A percentile compares a stretch with the other conserved stretches of the same genome.
phyloP scores from a whole-genome alignment of 1,140 invertebrate genomes.

The Trinorchestia longiramus region DNA sequence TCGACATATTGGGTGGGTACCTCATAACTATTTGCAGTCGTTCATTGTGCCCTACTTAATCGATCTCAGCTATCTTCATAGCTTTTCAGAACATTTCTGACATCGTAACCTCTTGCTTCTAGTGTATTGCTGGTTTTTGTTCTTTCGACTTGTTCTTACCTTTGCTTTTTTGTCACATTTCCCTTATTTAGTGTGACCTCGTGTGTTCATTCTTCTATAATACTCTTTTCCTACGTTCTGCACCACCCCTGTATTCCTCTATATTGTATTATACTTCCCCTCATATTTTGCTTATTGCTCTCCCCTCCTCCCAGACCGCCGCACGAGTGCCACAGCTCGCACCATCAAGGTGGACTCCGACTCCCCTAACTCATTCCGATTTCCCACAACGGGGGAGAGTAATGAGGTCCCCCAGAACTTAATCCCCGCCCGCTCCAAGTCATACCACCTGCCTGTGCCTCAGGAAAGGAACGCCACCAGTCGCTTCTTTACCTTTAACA shows the following conservation, averaged over 20 bases:
- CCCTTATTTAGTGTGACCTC: too few relatives aligned
- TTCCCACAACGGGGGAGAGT: background rate
- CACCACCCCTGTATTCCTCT: too few relatives aligned
- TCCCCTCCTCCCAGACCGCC: background rate
- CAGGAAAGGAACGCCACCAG: constrained; percentile 50
- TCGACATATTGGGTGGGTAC: background rate
- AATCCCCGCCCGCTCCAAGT: background rate
- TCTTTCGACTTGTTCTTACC: background rate
- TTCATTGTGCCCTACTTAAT: too few relatives aligned
- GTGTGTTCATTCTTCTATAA: too few relatives aligned
- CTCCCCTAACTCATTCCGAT: constrained; percentile 21
- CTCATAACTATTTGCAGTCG: background rate
- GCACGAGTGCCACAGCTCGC: constrained; percentile 41
- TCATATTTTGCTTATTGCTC: background rate
- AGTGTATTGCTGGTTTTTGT: too few relatives aligned
- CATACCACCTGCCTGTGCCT: background rate
- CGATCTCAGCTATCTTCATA: too few relatives aligned
- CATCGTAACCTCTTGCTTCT: too few relatives aligned
- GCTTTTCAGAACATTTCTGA: too few relatives aligned
- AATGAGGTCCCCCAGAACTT: background rate
- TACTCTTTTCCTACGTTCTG: too few relatives aligned
- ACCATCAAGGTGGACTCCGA: background rate
- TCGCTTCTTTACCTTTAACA: constrained; percentile 55
- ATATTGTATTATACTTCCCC: too few relatives aligned
- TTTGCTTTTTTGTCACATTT: background rate